These are phyloP conservation scores for Torymus tubicola DNA, from an alignment of 2,888 invertebrate species.

Conservation along the genomic window DNA sequence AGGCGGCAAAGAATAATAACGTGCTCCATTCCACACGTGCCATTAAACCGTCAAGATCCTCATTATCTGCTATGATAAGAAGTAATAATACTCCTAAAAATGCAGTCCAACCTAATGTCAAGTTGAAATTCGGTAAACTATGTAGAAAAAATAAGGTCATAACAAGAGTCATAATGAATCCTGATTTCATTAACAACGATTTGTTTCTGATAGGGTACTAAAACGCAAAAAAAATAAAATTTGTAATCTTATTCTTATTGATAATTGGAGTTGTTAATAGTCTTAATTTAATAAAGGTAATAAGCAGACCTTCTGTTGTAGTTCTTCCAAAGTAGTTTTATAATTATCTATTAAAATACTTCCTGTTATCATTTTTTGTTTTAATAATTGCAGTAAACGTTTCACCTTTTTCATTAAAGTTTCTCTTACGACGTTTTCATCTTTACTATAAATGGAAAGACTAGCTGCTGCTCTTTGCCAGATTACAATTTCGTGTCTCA, in stretches of 20 bases:
- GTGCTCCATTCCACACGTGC: slow-evolving; percentile 95
- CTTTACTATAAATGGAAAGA: slow-evolving; percentile 88
- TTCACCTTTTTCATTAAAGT: slow-evolving; percentile 87
- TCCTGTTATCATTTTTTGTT: slow-evolving; percentile 79
- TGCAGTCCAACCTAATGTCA: slow-evolving; percentile 93
- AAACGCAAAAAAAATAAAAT: slow-evolving; percentile 58
- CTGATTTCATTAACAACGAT: slow-evolving; percentile 85
- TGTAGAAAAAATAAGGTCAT: slow-evolving; percentile 91
- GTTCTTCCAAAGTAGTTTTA: slow-evolving; percentile 84
- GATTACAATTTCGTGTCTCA: slow-evolving; percentile 89
- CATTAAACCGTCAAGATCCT: slow-evolving; percentile 89
- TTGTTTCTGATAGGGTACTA: slow-evolving; percentile 91
- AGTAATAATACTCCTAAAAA: slow-evolving; percentile 88
- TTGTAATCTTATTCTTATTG: neutral
- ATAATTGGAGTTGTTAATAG: neutral
- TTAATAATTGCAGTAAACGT: slow-evolving; percentile 81
- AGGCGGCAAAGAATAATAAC: slow-evolving; percentile 90
- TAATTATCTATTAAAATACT: slow-evolving; percentile 80
- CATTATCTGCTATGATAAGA: slow-evolving; percentile 86
- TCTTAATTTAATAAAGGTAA: neutral
- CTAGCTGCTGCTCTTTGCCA: slow-evolving; percentile 89
- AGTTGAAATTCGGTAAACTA: slow-evolving; percentile 86
- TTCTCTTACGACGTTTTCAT: slow-evolving; percentile 88
- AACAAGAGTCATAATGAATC: slow-evolving; percentile 84
- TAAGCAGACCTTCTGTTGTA: slow-evolving; percentile 78